Evolutionary conservation across 2,888 invertebrate species (phyloP).

Genomic region (Glyphotaelius pellucidus): DNA sequence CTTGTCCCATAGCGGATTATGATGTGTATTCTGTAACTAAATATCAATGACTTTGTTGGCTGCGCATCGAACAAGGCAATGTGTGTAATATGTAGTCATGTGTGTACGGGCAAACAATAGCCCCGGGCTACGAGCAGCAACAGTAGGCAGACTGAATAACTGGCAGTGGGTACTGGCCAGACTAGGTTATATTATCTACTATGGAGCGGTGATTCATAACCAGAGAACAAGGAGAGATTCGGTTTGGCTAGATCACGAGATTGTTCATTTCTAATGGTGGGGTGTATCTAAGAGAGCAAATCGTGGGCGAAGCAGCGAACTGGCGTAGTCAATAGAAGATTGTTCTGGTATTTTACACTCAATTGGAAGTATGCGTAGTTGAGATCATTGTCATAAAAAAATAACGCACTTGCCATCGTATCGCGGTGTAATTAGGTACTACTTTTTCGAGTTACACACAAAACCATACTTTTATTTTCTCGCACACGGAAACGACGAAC

Average conservation of each 20-base stretch:
- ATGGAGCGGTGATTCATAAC: background rate
- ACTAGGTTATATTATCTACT: background rate
- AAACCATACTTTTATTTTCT: too few relatives aligned
- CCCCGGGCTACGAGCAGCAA: background rate
- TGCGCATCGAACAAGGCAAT: background rate
- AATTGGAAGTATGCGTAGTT: too few relatives aligned
- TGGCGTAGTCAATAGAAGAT: background rate
- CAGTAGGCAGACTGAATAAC: background rate
- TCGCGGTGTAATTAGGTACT: too few relatives aligned
- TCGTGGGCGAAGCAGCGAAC: background rate
- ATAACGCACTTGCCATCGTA: too few relatives aligned
- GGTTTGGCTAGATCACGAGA: background rate
- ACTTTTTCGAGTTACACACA: too few relatives aligned
- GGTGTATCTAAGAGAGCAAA: background rate
- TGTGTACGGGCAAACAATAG: background rate
- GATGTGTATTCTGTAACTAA: background rate
- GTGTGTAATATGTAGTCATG: too few relatives aligned
- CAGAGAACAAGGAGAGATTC: background rate
- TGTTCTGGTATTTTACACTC: too few relatives aligned
- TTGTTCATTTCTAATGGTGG: background rate
- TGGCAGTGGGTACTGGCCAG: background rate
- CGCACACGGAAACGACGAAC: too few relatives aligned
- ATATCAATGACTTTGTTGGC: background rate
- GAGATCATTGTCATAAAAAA: too few relatives aligned
- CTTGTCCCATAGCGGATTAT: background rate